phyloP scores from a whole-genome alignment of 2,113 vertebrate genomes.

The Thalassoma bifasciatum region DNA sequence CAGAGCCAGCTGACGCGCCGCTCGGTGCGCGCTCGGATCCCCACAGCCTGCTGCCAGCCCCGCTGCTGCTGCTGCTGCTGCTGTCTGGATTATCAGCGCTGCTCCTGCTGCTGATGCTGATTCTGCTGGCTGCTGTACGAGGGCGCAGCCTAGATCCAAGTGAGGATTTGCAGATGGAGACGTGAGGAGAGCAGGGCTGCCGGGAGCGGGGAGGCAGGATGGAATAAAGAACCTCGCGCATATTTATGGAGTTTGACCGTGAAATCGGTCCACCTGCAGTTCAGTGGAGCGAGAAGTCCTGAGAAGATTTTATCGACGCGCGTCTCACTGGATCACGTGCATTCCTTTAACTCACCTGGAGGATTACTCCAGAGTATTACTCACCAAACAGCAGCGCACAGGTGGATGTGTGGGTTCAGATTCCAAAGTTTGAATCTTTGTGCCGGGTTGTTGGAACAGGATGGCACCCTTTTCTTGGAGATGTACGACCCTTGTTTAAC shows the following conservation, averaged over 20 bases:
- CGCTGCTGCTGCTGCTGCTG: constrained; percentile 57
- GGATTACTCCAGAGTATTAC: neutral
- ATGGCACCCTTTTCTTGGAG: constrained; percentile 11
- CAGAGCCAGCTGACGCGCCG: constrained; percentile 49
- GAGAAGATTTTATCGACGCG: constrained; percentile 42
- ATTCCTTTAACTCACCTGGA: constrained; percentile 39
- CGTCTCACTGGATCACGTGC: constrained; percentile 43
- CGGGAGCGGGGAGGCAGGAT: constrained; percentile 4
- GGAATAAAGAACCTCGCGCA: constrained; percentile 8
- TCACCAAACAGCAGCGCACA: constrained; percentile 1
- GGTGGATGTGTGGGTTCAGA: constrained; percentile 38
- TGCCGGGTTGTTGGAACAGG: neutral
- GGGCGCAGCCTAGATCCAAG: constrained; percentile 60
- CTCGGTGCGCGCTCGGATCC: constrained; percentile 31
- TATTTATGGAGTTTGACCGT: neutral
- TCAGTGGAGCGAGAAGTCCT: constrained; percentile 22
- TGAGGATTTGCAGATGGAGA: constrained; percentile 51
- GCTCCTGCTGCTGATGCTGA: constrained; percentile 35
- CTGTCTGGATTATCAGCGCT: constrained; percentile 50
- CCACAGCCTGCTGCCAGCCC: constrained; percentile 31
- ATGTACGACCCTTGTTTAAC: constrained; percentile 25
- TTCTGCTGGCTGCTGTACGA: constrained; percentile 55
- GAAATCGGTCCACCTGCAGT: neutral
- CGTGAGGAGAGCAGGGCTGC: constrained; percentile 30
- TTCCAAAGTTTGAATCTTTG: constrained; percentile 46